phyloP scores from a whole-genome alignment of 23 tunicate genomes.

The Botrylloides violaceus region DNA sequence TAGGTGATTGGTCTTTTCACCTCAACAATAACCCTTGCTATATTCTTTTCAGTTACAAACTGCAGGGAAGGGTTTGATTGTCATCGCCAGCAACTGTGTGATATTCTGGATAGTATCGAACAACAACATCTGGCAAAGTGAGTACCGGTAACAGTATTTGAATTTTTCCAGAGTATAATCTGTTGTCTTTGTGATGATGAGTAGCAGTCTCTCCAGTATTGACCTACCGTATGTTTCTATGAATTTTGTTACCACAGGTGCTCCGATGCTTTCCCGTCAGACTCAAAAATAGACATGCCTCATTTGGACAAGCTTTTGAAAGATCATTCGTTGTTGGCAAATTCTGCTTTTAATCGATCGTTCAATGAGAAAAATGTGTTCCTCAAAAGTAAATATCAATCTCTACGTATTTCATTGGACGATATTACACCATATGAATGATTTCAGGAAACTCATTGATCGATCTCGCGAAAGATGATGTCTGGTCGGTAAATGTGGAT shows the following conservation, averaged over 20 bases:
- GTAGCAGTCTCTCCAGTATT: too few relatives aligned
- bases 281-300: neutral
- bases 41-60: constrained; percentile 57
- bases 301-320: neutral
- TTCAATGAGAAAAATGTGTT: constrained; percentile 10
- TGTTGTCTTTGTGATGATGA: too few relatives aligned
- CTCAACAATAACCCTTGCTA: neutral
- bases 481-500: constrained; percentile 70
- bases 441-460: constrained; percentile 43
- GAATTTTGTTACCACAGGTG: neutral
- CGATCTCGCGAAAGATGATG: constrained; percentile 41
- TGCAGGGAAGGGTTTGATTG: constrained; percentile 57
- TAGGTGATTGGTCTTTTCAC: neutral
- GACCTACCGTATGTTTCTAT: too few relatives aligned
- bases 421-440: neutral
- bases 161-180: too few relatives aligned
- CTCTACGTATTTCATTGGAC: neutral
- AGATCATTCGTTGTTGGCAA: neutral
- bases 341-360: neutral
- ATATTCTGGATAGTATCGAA: constrained; percentile 22
- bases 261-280: constrained; percentile 4
- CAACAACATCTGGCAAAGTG: constrained; percentile 40
- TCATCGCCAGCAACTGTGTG: constrained; percentile 16
- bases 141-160: too few relatives aligned
- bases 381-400: constrained; percentile 6